Evolutionary conservation across 2,113 vertebrate species (phyloP).

Genomic region (Colistium nudipinnis): DNA sequence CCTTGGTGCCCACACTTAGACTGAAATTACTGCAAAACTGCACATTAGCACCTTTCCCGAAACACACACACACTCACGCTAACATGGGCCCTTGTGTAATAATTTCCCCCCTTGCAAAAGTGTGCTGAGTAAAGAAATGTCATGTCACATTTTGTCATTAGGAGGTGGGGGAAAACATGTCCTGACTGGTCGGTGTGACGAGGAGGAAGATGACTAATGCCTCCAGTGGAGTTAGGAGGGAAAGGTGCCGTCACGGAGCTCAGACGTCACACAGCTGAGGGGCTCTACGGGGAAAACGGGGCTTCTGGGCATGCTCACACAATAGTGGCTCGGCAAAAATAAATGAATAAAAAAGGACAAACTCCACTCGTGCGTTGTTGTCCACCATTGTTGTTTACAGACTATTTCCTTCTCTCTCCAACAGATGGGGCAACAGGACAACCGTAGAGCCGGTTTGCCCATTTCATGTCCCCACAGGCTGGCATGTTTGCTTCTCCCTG

Average conservation of each 20-base stretch:
- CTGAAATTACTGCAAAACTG: slow-evolving; percentile 14
- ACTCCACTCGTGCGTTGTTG: slow-evolving; percentile 20
- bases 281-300: slow-evolving; percentile 48
- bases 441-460: slow-evolving; percentile 25
- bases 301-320: slow-evolving; percentile 39
- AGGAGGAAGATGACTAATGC: slow-evolving; percentile 73
- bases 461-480: slow-evolving; percentile 26
- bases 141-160: slow-evolving; percentile 73
- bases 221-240: slow-evolving; percentile 58
- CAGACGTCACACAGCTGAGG: slow-evolving; percentile 56
- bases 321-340: slow-evolving; percentile 17
- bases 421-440: slow-evolving; percentile 81
- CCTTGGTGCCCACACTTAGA: slow-evolving; percentile 5
- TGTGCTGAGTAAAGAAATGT: slow-evolving; percentile 72
- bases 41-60: slow-evolving; percentile 48
- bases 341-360: slow-evolving; percentile 50
- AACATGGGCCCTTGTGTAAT: no score
- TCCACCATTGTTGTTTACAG: slow-evolving; percentile 27
- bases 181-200: slow-evolving; percentile 73
- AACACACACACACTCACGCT: slow-evolving; percentile 54
- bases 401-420: slow-evolving; percentile 68
- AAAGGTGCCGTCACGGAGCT: slow-evolving; percentile 52
- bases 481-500: slow-evolving; percentile 34
- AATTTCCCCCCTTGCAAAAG: slow-evolving; percentile 58
- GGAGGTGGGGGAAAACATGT: slow-evolving; percentile 64